Conservation (phyloP, 2,113 vertebrate species). For the Neodon shergylaensis region DNA sequence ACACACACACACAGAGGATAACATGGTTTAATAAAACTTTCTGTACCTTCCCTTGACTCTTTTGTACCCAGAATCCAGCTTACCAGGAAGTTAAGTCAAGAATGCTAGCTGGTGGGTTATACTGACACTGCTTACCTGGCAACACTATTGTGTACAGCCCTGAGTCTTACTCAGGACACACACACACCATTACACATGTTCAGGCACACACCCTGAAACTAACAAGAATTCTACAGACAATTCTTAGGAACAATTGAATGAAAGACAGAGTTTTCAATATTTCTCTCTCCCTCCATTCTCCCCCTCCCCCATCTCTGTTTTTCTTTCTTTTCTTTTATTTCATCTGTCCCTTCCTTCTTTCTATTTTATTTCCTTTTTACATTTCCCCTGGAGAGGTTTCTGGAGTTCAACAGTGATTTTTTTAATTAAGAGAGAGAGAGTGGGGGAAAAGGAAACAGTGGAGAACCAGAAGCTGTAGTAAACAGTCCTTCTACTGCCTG, state of each 20-base stretch:
- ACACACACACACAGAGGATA: slow-evolving; percentile 65
- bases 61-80: slow-evolving; percentile 72
- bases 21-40: slow-evolving; percentile 82
- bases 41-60: slow-evolving; percentile 69
- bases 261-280: slow-evolving; percentile 35
- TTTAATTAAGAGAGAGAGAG: slow-evolving; percentile 61
- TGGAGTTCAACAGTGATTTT: slow-evolving; percentile 80
- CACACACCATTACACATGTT: not conserved
- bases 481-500: slow-evolving; percentile 63
- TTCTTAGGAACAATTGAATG: slow-evolving; percentile 56
- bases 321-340: not conserved
- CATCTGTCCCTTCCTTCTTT: no score
- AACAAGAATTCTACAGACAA: slow-evolving; percentile 50
- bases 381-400: slow-evolving; percentile 35
- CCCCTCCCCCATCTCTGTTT: no score
- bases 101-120: slow-evolving; percentile 48
- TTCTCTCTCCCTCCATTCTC: fast-evolving
- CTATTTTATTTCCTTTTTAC: not conserved
- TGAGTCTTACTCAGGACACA: not conserved
- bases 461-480: slow-evolving; percentile 71
- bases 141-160: not conserved
- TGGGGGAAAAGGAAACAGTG: not conserved
- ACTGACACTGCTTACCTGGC: not conserved
- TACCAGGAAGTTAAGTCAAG: slow-evolving; percentile 38
- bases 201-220: not conserved